Evolutionary conservation across 2,888 invertebrate genomes (phyloP).

Genomic region (Strigamia maritima): DNA sequence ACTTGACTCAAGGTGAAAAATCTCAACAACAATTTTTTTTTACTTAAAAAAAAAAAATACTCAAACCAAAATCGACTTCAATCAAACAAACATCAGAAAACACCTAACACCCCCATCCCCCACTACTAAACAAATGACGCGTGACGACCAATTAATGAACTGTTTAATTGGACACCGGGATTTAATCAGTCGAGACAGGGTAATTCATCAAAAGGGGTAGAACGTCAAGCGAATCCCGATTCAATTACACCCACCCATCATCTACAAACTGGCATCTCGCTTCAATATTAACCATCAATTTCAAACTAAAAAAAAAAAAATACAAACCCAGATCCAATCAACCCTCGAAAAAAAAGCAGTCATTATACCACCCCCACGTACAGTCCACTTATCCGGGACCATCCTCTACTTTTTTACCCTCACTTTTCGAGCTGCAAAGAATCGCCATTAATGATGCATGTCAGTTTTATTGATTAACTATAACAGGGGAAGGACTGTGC

Average conservation of each 20-base stretch:
- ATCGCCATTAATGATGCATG: slow-evolving; percentile 34
- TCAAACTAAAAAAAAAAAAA: background rate
- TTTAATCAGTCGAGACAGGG: slow-evolving; percentile 34
- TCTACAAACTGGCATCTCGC: background rate
- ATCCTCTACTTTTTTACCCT: background rate
- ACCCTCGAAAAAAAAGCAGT: background rate
- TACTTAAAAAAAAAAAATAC: background rate
- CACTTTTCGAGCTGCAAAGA: background rate
- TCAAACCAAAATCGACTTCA: background rate
- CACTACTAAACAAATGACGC: background rate
- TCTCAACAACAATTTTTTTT: no score
- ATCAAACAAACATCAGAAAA: slow-evolving; percentile 21
- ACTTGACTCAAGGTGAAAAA: slow-evolving; percentile 31
- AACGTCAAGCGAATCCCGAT: slow-evolving; percentile 6
- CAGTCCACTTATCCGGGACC: background rate
- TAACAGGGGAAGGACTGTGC: slow-evolving; percentile 31
- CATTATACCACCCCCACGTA: background rate
- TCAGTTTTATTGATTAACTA: slow-evolving; percentile 30
- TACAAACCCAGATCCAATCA: background rate
- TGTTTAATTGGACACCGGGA: slow-evolving; percentile 32
- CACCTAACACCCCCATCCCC: background rate
- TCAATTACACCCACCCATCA: slow-evolving; percentile 29
- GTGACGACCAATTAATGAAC: slow-evolving; percentile 32
- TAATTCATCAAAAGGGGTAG: slow-evolving; percentile 33
- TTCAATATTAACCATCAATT: background rate